These are phyloP conservation scores for Phataginus tricuspis DNA, from an alignment of 2,797 vertebrate species.

Conservation along the genomic window DNA sequence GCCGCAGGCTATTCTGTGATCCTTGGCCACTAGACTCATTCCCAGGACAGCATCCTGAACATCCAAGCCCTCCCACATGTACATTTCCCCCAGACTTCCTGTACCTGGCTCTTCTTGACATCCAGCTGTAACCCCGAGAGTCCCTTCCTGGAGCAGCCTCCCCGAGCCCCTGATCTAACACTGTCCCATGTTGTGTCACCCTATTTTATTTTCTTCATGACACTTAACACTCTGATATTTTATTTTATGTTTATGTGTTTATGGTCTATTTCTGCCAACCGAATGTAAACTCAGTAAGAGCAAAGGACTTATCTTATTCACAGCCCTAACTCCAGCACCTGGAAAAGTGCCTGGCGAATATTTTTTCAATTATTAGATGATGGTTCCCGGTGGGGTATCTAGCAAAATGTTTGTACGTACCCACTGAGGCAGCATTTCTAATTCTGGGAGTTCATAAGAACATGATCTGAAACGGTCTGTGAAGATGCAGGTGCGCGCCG, in stretches of 20 bases:
- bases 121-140: neutral
- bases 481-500: neutral
- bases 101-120: neutral
- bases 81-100: neutral
- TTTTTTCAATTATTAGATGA: conserved; percentile 42
- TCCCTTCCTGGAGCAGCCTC: neutral
- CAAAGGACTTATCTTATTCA: neutral
- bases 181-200: neutral
- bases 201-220: conserved; percentile 10
- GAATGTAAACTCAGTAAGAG: neutral
- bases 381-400: neutral
- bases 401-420: neutral
- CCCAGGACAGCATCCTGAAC: neutral
- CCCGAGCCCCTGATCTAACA: neutral
- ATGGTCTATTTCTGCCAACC: conserved; percentile 28
- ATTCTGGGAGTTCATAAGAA: neutral
- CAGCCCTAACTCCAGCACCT: conserved; percentile 16
- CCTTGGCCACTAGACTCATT: neutral
- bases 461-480: conserved; percentile 22
- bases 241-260: conserved; percentile 37
- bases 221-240: neutral
- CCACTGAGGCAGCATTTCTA: neutral
- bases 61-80: neutral
- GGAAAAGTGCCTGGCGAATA: conserved; percentile 13
- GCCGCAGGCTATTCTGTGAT: neutral